These are phyloP conservation scores for Brachionus rotundiformis DNA, from an alignment of 1,140 invertebrate genomes.

Conservation along the genomic window DNA sequence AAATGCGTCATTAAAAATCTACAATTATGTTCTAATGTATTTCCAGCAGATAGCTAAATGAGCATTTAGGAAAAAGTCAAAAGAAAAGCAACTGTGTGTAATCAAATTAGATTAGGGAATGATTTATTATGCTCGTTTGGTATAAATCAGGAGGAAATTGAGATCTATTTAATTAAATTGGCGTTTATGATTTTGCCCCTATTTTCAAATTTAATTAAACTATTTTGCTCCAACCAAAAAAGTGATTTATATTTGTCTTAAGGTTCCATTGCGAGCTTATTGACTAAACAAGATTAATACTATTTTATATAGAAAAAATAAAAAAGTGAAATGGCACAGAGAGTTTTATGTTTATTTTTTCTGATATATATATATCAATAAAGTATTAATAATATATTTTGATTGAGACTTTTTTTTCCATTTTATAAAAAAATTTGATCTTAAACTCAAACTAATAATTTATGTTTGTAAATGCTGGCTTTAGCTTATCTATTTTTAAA, in stretches of 20 bases:
- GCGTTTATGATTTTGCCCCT: neutral
- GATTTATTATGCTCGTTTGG: neutral
- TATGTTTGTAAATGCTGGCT: constrained; percentile 38
- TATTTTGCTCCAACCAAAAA: constrained; percentile 15
- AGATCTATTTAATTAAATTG: constrained; percentile 37
- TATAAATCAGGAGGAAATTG: constrained; percentile 23
- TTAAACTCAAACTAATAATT: constrained; percentile 50
- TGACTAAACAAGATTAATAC: constrained; percentile 42
- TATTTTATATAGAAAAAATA: neutral
- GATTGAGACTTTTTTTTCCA: constrained; percentile 40
- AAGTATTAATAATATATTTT: constrained; percentile 50
- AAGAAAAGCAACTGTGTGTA: constrained; percentile 33
- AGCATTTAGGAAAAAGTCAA: constrained; percentile 9
- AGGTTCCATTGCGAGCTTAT: constrained; percentile 19
- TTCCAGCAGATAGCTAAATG: neutral
- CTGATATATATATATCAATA: constrained; percentile 40
- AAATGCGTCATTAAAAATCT: neutral
- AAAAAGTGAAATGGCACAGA: constrained; percentile 31
- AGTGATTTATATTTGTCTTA: constrained; percentile 44
- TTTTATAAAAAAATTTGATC: constrained; percentile 23
- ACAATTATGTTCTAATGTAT: neutral
- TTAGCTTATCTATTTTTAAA: constrained; percentile 2
- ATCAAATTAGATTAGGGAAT: constrained; percentile 35
- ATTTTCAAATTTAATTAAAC: constrained; percentile 33
- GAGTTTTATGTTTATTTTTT: constrained; percentile 28